Evolutionary conservation across 2,113 vertebrate species (phyloP).

Genomic region (Cyanoderma ruficeps): DNA sequence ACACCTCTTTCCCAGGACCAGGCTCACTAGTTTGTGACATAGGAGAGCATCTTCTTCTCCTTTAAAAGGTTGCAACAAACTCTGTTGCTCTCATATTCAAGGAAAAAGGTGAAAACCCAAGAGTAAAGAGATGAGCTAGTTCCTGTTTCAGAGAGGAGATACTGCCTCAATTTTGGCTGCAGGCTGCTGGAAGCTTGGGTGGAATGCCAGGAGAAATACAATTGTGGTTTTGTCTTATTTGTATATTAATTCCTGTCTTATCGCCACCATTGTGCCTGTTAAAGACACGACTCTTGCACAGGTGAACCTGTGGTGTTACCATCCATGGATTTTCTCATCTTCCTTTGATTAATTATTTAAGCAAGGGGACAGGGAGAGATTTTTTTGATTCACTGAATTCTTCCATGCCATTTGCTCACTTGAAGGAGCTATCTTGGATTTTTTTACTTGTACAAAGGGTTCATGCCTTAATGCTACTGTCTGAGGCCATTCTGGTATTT

Average conservation of each 20-base stretch:
- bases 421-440: neutral
- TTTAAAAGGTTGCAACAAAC: neutral
- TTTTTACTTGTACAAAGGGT: neutral
- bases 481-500: neutral
- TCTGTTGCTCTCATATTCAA: neutral
- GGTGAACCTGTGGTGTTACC: neutral
- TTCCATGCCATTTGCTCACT: neutral
- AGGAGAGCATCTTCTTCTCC: neutral
- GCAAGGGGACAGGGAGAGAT: neutral
- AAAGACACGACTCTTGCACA: fast-evolving
- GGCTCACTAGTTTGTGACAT: neutral
- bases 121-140: neutral
- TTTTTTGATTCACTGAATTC: neutral
- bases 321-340: neutral
- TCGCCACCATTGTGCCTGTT: neutral
- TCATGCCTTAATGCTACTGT: neutral
- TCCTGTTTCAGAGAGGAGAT: neutral
- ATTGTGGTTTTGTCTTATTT: neutral
- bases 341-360: neutral
- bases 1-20: neutral
- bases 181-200: neutral
- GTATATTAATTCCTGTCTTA: neutral
- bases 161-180: neutral
- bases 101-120: neutral
- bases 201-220: neutral